Conservation (phyloP, 2,888 invertebrate species). For the Pristionchus arcanus region DNA sequence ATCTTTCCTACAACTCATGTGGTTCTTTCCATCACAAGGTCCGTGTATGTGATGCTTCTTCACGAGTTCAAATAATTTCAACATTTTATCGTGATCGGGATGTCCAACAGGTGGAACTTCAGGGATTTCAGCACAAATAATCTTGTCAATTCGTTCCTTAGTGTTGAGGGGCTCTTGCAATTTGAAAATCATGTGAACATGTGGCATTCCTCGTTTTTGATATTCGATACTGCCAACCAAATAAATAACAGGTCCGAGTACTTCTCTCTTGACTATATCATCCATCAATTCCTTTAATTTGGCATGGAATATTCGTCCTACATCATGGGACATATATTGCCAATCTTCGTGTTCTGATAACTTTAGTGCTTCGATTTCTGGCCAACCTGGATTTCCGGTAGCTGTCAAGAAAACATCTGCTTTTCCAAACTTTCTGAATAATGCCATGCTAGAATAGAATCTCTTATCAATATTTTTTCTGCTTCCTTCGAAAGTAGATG, state of each 20-base stretch:
- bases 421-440: constrained; percentile 66
- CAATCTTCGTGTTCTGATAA: constrained; percentile 61
- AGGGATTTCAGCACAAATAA: constrained; percentile 77
- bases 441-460: constrained; percentile 70
- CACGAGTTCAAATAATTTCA: constrained; percentile 75
- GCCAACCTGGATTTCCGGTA: constrained; percentile 78
- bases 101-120: constrained; percentile 64
- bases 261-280: constrained; percentile 59
- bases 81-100: constrained; percentile 72
- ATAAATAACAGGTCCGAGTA: constrained; percentile 68
- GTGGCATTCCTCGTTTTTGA: constrained; percentile 77
- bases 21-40: constrained; percentile 76
- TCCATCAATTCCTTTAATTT: constrained; percentile 72
- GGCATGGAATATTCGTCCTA: constrained; percentile 67
- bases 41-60: constrained; percentile 79
- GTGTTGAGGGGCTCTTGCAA: constrained; percentile 51
- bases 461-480: constrained; percentile 75
- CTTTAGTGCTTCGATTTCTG: constrained; percentile 67
- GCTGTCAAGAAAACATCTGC: constrained; percentile 76
- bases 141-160: constrained; percentile 72
- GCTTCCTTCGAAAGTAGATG: constrained; percentile 70
- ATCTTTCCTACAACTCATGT: constrained; percentile 57
- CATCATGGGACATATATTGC: constrained; percentile 68
- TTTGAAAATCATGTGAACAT: constrained; percentile 72
- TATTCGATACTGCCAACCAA: constrained; percentile 74